phyloP scores from a whole-genome alignment of 1,140 invertebrate species.

The Zaprionus davidi region DNA sequence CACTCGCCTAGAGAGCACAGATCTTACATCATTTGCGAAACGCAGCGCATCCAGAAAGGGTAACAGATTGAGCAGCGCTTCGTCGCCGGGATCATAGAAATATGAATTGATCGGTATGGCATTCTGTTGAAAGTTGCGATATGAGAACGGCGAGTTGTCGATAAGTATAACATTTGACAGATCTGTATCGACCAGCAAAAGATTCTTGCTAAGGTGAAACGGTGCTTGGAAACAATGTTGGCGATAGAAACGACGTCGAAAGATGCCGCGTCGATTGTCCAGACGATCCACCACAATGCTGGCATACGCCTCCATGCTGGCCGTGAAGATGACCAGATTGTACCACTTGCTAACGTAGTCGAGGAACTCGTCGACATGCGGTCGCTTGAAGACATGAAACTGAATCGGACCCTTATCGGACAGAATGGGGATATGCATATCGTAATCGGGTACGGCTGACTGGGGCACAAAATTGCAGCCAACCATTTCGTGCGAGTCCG shows the following conservation, averaged over 20 bases:
- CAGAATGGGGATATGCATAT: slow-evolving; percentile 22
- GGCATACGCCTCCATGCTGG: slow-evolving; percentile 64
- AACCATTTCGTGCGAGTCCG: slow-evolving; percentile 39
- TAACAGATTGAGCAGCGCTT: slow-evolving; percentile 58
- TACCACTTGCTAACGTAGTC: slow-evolving; percentile 60
- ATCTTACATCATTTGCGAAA: slow-evolving; percentile 62
- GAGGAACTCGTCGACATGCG: slow-evolving; percentile 60
- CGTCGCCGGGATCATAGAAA: slow-evolving; percentile 51
- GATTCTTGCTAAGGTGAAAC: slow-evolving; percentile 47
- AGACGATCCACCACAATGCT: slow-evolving; percentile 48
- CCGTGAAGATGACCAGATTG: slow-evolving; percentile 65
- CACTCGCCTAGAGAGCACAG: slow-evolving; percentile 49
- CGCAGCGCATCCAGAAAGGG: slow-evolving; percentile 69
- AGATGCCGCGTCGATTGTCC: slow-evolving; percentile 50
- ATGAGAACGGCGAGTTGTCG: slow-evolving; percentile 63
- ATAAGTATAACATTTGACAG: slow-evolving; percentile 50
- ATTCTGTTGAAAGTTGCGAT: slow-evolving; percentile 57
- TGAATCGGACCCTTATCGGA: slow-evolving; percentile 5
- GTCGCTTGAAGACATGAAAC: slow-evolving; percentile 62
- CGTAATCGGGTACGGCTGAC: slow-evolving; percentile 46
- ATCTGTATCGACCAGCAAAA: slow-evolving; percentile 43
- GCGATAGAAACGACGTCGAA: slow-evolving; percentile 53
- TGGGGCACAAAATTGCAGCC: slow-evolving; percentile 47
- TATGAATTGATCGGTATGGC: slow-evolving; percentile 63
- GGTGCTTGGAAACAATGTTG: slow-evolving; percentile 50